Evolutionary conservation across 1,140 invertebrate genomes (phyloP), one percentile per base, ranked within the genome.

Genomic region (Nebria ingens): DNA sequence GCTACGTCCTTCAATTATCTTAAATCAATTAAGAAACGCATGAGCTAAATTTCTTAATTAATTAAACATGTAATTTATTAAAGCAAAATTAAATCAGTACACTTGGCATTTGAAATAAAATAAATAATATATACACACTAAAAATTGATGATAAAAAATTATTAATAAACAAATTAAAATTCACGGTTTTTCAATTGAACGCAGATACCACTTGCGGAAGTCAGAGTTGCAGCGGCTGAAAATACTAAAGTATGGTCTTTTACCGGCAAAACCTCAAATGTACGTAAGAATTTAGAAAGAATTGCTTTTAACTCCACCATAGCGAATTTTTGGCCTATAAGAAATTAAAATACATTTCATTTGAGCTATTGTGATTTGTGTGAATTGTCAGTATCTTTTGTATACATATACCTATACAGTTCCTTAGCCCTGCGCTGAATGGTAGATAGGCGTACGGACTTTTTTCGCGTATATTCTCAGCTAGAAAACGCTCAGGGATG

Each of bases 401-500:
- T 58, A 25, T 25, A 55, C 23, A 52, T 65, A 65, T 64, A 65
- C 84, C 85, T 21, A 87, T 82, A 61, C 85, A 87, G 63, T 86
- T 86, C 50, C 85, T 71, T 0, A 76, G 76, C 11, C 85, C 85
- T 3, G 80, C 83, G 61, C 82, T 84, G 59, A 87, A 88, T 2
- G 84, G 83, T n/a, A 85, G 69, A 61, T 79, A 84, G 1, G 73
- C 67, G 58, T 69, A 82, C 17, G 73, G 73, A 19, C 73, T 61
- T 60, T 73, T 66, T 54, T 76, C 73, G 25, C 68, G 66, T 29
- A 69, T 71, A 64, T 82, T 80, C 57, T 79, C 75, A 12, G 78
- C 73, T 19, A 81, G 65, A 71, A 91, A 92, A 61, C 87, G 73
- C 54, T 91, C 85, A 0, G 90, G 90, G 67, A 88, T 78, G 65